Conservation (phyloP, 2,888 invertebrate genomes). For the Leptarthrus brevirostris region DNA sequence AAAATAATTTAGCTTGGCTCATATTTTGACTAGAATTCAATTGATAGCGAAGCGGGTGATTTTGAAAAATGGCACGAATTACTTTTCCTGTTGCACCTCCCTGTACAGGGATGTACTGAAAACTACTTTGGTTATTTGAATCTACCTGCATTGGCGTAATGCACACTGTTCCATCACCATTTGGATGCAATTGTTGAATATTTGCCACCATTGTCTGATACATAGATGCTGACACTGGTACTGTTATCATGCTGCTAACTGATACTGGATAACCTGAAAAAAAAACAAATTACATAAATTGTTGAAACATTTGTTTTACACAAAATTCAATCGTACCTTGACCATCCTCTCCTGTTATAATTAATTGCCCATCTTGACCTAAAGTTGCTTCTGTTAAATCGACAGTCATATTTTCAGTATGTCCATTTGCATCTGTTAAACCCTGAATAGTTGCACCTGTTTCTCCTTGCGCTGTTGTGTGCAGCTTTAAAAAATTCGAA, state of each 20-base stretch:
- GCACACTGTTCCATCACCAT: constrained; percentile 83
- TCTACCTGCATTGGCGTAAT: constrained; percentile 87
- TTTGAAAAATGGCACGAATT: constrained; percentile 55
- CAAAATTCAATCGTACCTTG: constrained; percentile 70
- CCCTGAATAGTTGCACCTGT: constrained; percentile 72
- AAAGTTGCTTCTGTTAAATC: constrained; percentile 93
- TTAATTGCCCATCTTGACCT: constrained; percentile 93
- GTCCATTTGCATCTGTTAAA: constrained; percentile 76
- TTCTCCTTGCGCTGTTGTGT: constrained; percentile 72
- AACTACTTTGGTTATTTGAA: constrained; percentile 59
- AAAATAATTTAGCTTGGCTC: constrained; percentile 29
- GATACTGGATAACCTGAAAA: constrained; percentile 74
- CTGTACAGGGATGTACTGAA: constrained; percentile 27
- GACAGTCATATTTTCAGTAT: constrained; percentile 82
- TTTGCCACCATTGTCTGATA: constrained; percentile 96
- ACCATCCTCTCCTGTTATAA: constrained; percentile 94
- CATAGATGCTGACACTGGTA: constrained; percentile 94
- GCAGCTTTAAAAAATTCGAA: constrained; percentile 69
- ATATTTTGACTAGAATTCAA: constrained; percentile 60
- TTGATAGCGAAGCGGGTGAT: constrained; percentile 59
- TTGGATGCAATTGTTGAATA: constrained; percentile 80
- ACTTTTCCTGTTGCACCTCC: constrained; percentile 49
- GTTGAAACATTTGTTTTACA: constrained; percentile 16
- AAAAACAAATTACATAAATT: constrained; percentile 15
- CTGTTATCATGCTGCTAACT: constrained; percentile 93